Evolutionary conservation across 2,113 vertebrate species (phyloP), one percentile per base, ranked within the genome.

Genomic region (Eurypyga helias): DNA sequence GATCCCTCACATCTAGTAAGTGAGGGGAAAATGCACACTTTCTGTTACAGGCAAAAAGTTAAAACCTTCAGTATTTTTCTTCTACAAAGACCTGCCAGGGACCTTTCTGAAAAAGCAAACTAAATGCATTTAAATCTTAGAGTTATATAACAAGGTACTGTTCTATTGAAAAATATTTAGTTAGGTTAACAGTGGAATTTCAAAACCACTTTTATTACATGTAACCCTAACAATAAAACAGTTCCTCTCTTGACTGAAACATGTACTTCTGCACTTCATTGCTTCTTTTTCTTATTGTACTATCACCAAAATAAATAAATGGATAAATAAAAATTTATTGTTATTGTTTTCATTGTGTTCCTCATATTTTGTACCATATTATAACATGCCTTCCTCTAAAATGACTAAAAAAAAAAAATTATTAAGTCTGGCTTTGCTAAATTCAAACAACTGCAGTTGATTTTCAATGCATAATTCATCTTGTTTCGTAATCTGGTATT

Each of bases 111-210:
- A 81, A 88, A 93, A 54, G 26, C 65, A 72, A 94, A 67, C 33
- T 10, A 62, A 83, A 64, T 62, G 17, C 11, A 81, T 89, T 83
- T 62, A 57, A 66, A 93, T 78, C 87, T 69, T 57, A 58, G 83
- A 81, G 77, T 77, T 95, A 87, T 52, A 10, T 76, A 90, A 93
- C 13, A 38, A 86, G 61, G 69, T 90, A 72, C 45, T 65, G 11
- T 49, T 85, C 41, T 69, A 15, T 31, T 85, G 76, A 94, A 95
- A 94, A 87, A 55, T 10, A 7, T 72, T 96, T 71, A 46, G n/a
- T 94, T 97, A 90, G 25, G 43, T 73, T 78, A 95, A 80, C 48
- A 66, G 38, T 76, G 38, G 21, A 65, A 87, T 83, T 91, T 82
- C 51, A 72, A 94, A 89, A 36, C 1, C 6, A 24, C 20, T 76